Base-by-base conservation (phyloP, 2,888 invertebrate species). In the Serripes groenlandicus region DNA sequence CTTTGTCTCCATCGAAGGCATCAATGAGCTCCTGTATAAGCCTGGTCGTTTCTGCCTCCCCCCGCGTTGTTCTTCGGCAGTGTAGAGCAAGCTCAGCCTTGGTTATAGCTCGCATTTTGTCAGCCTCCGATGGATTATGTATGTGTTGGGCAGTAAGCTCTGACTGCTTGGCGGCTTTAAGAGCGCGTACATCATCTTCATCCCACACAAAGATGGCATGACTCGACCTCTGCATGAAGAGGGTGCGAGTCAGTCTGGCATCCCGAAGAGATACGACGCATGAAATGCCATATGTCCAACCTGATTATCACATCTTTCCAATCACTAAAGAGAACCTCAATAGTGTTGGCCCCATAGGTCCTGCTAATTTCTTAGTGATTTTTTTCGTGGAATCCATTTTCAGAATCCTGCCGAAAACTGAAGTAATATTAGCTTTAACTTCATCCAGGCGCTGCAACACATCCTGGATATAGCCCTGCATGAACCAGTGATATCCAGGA, bases 251-350 rank as follows among this genome's bases (percentile, higher is more conserved):
- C 88, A 23, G 86, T 83, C 35, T 81, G 75, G 42, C 80, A 80
- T 2, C 82, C 78, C 21, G 30, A 26, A 5, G 85, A 56, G 23
- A 85, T 54, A 1, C 86, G 37, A 18, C 86, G 68, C 80, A 87
- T 88, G 72, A 87, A 87, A 70, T 88, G 87, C 84, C 88, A 87
- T 3, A 78, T 70, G 71, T 87, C 88, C 21, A 88, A 76, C 30
- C 85, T n/a, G n/a, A n/a, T n/a, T n/a, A n/a, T n/a, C n/a, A n/a
- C n/a, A n/a, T n/a, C n/a, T n/a, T n/a, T n/a, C n/a, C n/a, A n/a
- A n/a, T n/a, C n/a, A n/a, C n/a, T n/a, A n/a, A n/a, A n/a, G n/a
- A n/a, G n/a, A n/a, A n/a, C n/a, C n/a, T n/a, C n/a, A n/a, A n/a
- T n/a, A n/a, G n/a, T n/a, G n/a, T n/a, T n/a, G n/a, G n/a, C n/a